Percentiles rank a stretch among this genome's conserved stretches.
Evolutionary conservation across 2,888 invertebrate species (phyloP).

Genomic region (Venusia cambrica): DNA sequence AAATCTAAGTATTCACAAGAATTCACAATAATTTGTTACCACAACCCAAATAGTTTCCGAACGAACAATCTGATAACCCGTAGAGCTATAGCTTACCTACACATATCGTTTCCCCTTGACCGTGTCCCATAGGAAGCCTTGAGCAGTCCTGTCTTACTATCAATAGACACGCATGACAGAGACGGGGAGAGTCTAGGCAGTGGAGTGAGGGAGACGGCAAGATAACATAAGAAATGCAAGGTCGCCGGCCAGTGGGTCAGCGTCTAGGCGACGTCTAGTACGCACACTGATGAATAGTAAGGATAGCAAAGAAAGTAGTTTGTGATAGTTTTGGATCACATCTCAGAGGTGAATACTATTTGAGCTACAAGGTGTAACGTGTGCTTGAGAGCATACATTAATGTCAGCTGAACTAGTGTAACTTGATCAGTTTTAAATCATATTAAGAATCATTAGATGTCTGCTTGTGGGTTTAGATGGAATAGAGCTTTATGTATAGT

Average conservation of each 20-base stretch:
- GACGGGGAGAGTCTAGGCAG: constrained; percentile 34
- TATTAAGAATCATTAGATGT: no score
- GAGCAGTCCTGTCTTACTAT: constrained; percentile 65
- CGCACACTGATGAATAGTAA: constrained; percentile 60
- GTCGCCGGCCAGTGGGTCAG: constrained; percentile 77
- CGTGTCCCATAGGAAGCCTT: constrained; percentile 42
- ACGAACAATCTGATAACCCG: constrained; percentile 4
- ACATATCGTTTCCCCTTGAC: constrained; percentile 26
- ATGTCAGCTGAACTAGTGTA: no score
- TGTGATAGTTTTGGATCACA: constrained; percentile 14
- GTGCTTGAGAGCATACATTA: no score
- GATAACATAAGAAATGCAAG: constrained; percentile 78
- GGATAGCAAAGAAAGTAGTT: constrained; percentile 42
- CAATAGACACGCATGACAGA: constrained; percentile 61
- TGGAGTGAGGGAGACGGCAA: constrained; percentile 50
- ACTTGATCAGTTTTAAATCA: no score
- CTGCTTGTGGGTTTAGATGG: no score
- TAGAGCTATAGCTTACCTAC: constrained; percentile 13
- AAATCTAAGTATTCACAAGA: no score
- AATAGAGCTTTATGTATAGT: no score
- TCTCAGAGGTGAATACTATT: no score
- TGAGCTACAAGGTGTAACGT: no score
- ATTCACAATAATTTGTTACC: no score
- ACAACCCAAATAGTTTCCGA: neutral
- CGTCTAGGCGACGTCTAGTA: constrained; percentile 77